Conservation (phyloP, 2,797 vertebrate genomes). For the Acomys russatus region DNA sequence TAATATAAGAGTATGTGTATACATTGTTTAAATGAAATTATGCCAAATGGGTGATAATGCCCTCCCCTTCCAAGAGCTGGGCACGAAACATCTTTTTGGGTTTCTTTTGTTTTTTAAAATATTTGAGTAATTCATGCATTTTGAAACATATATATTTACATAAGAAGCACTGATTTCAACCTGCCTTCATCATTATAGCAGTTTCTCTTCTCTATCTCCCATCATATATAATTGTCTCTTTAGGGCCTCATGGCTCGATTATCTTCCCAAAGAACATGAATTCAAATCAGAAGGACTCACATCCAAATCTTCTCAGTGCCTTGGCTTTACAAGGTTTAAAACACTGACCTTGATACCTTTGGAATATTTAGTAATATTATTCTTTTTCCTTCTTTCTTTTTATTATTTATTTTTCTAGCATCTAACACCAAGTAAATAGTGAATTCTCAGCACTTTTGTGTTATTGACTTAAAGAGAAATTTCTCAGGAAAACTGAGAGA, state of each 20-base stretch:
- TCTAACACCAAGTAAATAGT: background rate
- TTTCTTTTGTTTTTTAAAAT: background rate
- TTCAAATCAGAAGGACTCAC: background rate
- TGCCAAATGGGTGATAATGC: background rate
- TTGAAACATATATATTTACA: background rate
- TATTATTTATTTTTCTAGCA: background rate
- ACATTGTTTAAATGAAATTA: background rate
- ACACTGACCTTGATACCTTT: background rate
- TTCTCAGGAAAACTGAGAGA: background rate
- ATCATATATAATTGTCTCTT: background rate
- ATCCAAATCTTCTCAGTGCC: background rate
- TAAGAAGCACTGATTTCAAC: background rate
- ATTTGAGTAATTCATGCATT: background rate
- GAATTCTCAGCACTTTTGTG: background rate
- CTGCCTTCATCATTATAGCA: background rate
- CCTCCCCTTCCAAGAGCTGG: background rate
- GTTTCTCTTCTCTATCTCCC: background rate
- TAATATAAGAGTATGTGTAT: background rate
- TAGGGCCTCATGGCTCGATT: background rate
- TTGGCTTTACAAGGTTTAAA: background rate
- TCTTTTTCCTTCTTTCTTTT: background rate
- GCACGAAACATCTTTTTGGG: background rate
- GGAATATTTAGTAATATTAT: background rate
- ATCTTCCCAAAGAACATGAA: background rate
- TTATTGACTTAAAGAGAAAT: background rate